Percentiles rank a stretch among this genome's conserved stretches.
These are phyloP conservation scores for Cantharis flavilabris DNA, from an alignment of 2,888 invertebrate species.

Conservation along the genomic window DNA sequence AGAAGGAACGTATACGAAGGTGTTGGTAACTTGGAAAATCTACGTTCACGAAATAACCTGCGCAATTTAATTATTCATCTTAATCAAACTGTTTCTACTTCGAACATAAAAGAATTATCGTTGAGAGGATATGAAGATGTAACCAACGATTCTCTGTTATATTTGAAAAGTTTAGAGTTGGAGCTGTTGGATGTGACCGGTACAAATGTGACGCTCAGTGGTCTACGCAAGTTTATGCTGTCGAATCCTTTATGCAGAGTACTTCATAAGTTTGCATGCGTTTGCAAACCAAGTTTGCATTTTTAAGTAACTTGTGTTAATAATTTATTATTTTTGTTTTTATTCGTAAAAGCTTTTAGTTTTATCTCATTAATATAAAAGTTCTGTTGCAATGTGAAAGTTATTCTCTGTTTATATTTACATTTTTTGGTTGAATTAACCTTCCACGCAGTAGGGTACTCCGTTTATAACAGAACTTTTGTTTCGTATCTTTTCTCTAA, in stretches of 20 bases:
- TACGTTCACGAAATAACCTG: neutral
- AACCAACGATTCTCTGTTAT: conserved; percentile 41
- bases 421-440: neutral
- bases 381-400: neutral
- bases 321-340: neutral
- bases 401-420: too few relatives aligned
- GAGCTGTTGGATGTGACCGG: conserved; percentile 67
- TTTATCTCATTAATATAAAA: neutral
- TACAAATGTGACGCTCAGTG: conserved; percentile 65
- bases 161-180: conserved; percentile 43
- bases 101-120: conserved; percentile 36
- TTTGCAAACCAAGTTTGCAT: conserved; percentile 42
- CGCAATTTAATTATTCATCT: neutral
- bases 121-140: conserved; percentile 46
- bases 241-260: conserved; percentile 65
- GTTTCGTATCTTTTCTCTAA: neutral
- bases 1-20: neutral
- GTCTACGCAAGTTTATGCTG: conserved; percentile 64
- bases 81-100: neutral
- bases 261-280: conserved; percentile 48
- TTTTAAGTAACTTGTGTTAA: conserved; percentile 27
- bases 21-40: neutral
- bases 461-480: neutral
- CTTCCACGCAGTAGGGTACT: neutral
- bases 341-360: neutral